A percentile compares a stretch with the other conserved stretches of the same genome.
These are phyloP conservation scores for Oryzias dopingdopingensis DNA, from an alignment of 2,797 vertebrate species.

Conservation along the genomic window DNA sequence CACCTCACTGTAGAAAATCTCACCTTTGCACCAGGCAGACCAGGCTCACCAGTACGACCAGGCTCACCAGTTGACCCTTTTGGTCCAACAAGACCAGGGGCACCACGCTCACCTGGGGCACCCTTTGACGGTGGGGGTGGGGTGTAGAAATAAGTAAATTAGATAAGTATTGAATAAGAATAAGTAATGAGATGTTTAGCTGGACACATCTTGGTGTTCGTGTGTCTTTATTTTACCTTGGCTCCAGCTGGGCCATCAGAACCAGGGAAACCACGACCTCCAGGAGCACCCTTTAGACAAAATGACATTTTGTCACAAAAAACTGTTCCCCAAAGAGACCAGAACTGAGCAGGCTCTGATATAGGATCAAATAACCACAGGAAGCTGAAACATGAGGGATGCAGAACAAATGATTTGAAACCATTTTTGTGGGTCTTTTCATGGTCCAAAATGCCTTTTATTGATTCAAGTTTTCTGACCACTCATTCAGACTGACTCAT, in stretches of 20 bases:
- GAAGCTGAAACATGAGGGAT: no score
- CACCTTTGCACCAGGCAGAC: constrained; percentile 85
- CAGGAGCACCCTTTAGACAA: constrained; percentile 83
- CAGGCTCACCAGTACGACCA: constrained; percentile 89
- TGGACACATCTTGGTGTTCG: not conserved
- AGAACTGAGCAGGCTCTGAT: no score
- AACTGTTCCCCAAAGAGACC: no score
- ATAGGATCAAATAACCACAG: no score
- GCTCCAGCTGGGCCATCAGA: constrained; percentile 87
- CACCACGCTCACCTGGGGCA: constrained; percentile 87
- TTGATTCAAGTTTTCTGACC: no score
- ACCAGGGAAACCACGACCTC: constrained; percentile 94
- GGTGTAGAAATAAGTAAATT: no score
- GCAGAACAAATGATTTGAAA: no score
- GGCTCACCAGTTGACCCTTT: constrained; percentile 91
- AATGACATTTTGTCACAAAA: not conserved
- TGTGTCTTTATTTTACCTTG: constrained; percentile 78
- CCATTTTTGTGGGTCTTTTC: no score
- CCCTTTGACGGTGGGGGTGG: constrained; percentile 74
- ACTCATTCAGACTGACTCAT: no score
- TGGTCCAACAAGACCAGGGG: constrained; percentile 83
- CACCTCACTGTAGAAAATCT: constrained; percentile 27
- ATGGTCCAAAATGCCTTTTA: no score
- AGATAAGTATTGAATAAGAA: no score
- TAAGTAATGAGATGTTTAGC: not conserved